Percentiles rank a stretch among this genome's conserved stretches.
Conservation (phyloP, 2,797 vertebrate genomes). For the Rhinoraja longicauda region DNA sequence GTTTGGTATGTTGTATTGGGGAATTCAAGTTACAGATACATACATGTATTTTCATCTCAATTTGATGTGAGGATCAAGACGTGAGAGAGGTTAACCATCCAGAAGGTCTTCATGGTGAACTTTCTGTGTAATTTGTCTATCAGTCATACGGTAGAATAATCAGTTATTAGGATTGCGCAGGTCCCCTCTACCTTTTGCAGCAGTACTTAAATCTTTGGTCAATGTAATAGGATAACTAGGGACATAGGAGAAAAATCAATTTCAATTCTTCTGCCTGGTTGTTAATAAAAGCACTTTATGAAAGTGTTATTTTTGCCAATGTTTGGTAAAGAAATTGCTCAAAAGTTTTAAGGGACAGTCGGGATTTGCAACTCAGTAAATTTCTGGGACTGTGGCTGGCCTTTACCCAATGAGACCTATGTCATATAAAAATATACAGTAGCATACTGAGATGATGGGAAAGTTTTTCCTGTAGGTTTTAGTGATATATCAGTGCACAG, state of each 20-base stretch:
- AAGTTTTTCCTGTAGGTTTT: background rate
- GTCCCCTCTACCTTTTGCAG: background rate
- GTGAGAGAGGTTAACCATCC: background rate
- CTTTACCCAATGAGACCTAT: background rate
- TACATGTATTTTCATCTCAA: no score
- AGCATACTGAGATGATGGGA: background rate
- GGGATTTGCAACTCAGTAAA: background rate
- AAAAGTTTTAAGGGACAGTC: background rate
- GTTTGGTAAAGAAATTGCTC: background rate
- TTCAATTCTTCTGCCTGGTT: background rate
- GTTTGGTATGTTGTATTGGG: no score
- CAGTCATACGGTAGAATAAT: background rate
- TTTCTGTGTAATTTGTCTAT: background rate
- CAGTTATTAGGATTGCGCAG: background rate
- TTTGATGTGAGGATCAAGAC: background rate
- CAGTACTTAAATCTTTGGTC: background rate
- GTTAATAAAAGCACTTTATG: background rate
- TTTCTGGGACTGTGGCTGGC: background rate
- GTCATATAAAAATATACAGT: background rate
- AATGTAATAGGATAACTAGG: background rate
- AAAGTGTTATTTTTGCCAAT: background rate
- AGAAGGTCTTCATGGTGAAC: background rate
- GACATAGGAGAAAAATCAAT: background rate
- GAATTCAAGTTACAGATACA: no score
- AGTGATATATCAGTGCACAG: background rate